Base-by-base conservation (phyloP, 2,113 vertebrate genomes). In the Toxotes chatareus region DNA sequence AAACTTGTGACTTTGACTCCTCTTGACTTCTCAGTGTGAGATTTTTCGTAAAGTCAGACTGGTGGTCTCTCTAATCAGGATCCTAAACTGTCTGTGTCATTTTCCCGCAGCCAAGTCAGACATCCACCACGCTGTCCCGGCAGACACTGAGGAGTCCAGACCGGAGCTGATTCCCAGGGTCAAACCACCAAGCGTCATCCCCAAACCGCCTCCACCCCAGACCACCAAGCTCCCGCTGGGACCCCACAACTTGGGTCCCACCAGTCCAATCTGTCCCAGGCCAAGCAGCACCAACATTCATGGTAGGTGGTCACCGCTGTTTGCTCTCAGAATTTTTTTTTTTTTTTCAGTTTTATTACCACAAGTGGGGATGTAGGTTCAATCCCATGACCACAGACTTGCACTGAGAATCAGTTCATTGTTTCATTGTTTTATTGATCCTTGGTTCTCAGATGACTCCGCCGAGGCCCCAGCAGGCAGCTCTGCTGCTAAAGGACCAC, bases 181-280 rank as follows among this genome's bases (percentile, higher is more conserved):
- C n/a, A 95, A 95, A 76, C 94, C 91, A 68, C 92, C 95, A 13
- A 91, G 93, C 56, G 82, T 91, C 38, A 94, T 91, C 80, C 93
- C 95, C 0, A 97, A 95, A 85, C 93, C 94, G 0, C 92, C 91
- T 4, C 94, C 92, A 1, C 88, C 94, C 14, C 96, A 96, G 82
- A 84, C 88, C 10, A 38, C 89, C 42, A 97, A 96, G 79, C 94
- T 94, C 67, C 86, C 85, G 64, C 91, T 92, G 27, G 86, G 75
- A 7, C 91, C 91, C 44, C 94, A 94, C 38, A 94, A 79, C n/a
- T 91, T 94, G 0, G 93, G 96, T 67, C 95, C 96, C 0, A 95
- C 95, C 84, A 96, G 60, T 73, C 64, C 62, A 0, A 59, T 27
- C 44, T 19, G 60, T 47, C 68, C 80, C 38, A 17, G n/a, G 11